Base-by-base conservation (phyloP, 2,797 vertebrate species). In the Mormyrus proboscirostris region DNA sequence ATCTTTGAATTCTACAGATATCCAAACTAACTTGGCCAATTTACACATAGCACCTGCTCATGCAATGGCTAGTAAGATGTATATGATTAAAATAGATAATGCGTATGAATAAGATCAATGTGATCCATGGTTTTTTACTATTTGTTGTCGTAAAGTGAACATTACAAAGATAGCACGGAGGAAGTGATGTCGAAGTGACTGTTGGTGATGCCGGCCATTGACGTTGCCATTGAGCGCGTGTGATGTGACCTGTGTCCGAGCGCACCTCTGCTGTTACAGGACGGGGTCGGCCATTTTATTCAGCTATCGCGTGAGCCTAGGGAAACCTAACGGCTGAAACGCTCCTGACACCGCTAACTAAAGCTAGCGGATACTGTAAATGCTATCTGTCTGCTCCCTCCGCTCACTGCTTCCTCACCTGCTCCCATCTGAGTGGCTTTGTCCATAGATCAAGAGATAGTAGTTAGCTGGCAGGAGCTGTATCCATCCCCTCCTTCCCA, bases 1-100 rank as follows among this genome's bases (percentile, higher is more conserved):
- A 73, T 69, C 33, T 33, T 29, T 14, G 29, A 49, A 19, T 22
- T 19, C 1, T 50, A n/a, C 29, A 51, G 29, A 55, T 79, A 29
- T 29, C 1, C 4, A 82, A 57, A 89, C 41, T 87, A 69, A 53
- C 87, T 7, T 44, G 29, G 84, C 57, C 53, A 90, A 87, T 88
- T 73, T 83, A 83, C 86, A 73, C 29, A 87, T 79, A 57, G 25
- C 87, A 57, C 69, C 3, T 50, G 25, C 16, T 14, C 82, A 55
- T 76, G 51, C 33, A 9, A 55, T 19, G 33, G 16, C 47, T 44
- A 12, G 82, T 50, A 69, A 33, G 25, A 69, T 33, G 65, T 69
- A 69, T 47, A 47, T 9, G 9, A 41, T 25, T 50, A 22, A 25
- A 47, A 25, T 41, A 6, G 38, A 82, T 7, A 8, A 8, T 6